Evolutionary conservation across 2,888 invertebrate genomes (phyloP).

Genomic region (Drosophila phalerata): DNA sequence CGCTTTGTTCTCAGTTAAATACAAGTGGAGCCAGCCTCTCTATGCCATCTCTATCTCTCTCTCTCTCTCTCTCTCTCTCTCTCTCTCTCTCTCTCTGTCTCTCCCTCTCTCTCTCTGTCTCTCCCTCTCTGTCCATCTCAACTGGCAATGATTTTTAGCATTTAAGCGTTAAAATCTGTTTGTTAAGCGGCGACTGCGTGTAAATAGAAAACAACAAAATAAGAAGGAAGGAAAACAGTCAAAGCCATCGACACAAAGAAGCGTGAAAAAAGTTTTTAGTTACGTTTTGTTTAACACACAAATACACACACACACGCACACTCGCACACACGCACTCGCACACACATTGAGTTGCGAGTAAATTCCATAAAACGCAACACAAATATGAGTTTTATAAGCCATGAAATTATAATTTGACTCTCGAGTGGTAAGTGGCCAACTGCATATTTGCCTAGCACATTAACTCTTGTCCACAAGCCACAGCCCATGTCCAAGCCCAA

Average conservation of each 20-base stretch:
- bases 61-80: neutral
- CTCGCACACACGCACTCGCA: slow-evolving; percentile 13
- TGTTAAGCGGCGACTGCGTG: slow-evolving; percentile 54
- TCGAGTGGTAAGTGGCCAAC: slow-evolving; percentile 76
- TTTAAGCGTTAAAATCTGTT: slow-evolving; percentile 81
- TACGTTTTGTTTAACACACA: slow-evolving; percentile 77
- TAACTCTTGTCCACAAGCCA: slow-evolving; percentile 64
- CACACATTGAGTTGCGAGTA: slow-evolving; percentile 32
- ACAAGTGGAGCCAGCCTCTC: slow-evolving; percentile 12
- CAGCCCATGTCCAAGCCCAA: slow-evolving; percentile 8
- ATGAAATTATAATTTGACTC: slow-evolving; percentile 80
- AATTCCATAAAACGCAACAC: slow-evolving; percentile 77
- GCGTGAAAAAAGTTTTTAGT: slow-evolving; percentile 80
- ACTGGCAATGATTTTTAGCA: slow-evolving; percentile 73
- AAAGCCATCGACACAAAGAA: slow-evolving; percentile 69
- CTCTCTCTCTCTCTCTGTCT: neutral
- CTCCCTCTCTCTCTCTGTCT: neutral
- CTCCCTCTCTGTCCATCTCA: slow-evolving; percentile 5
- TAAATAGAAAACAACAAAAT: slow-evolving; percentile 69
- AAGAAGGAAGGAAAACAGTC: slow-evolving; percentile 22
- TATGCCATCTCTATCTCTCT: too few species aligned
- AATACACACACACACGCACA: slow-evolving; percentile 20
- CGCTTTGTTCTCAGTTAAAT: slow-evolving; percentile 59
- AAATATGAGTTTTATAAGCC: slow-evolving; percentile 80
- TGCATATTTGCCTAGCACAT: slow-evolving; percentile 71